Conservation (phyloP, 2,113 vertebrate species). For the Desmodus rotundus region DNA sequence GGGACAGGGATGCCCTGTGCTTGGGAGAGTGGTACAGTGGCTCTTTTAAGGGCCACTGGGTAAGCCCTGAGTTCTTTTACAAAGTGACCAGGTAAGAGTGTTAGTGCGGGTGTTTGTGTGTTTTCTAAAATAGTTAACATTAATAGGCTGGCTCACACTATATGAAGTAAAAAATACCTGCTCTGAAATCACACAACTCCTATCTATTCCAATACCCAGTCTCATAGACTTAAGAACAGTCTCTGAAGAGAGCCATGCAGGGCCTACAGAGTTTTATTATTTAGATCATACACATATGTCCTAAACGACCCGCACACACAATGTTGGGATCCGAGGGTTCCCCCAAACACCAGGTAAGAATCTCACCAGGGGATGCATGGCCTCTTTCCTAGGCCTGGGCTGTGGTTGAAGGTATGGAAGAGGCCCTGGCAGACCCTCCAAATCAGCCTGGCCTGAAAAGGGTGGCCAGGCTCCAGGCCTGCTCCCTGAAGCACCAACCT, state of each 20-base stretch:
- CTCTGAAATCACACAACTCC: slow-evolving; percentile 52
- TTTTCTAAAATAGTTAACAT: slow-evolving; percentile 50
- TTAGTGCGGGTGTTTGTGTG: neutral
- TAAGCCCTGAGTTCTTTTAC: neutral
- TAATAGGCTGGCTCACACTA: slow-evolving; percentile 57
- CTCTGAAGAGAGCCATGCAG: neutral
- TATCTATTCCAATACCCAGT: slow-evolving; percentile 60
- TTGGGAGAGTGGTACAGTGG: neutral
- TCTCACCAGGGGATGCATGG: neutral
- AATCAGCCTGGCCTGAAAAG: neutral
- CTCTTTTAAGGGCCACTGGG: neutral
- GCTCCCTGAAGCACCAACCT: slow-evolving; percentile 17
- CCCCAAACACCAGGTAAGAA: neutral
- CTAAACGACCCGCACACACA: neutral
- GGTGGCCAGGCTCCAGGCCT: neutral
- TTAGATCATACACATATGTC: slow-evolving; percentile 29
- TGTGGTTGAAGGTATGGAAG: neutral
- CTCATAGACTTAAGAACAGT: slow-evolving; percentile 71
- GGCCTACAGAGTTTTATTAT: neutral
- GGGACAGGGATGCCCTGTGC: neutral
- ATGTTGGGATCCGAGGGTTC: neutral
- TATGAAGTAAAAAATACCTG: slow-evolving; percentile 57
- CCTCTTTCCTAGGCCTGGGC: neutral
- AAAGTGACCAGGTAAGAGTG: neutral
- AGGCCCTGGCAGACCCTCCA: neutral